These are phyloP conservation scores for Zingel zingel DNA, from an alignment of 2,113 vertebrate genomes.

Conservation along the genomic window DNA sequence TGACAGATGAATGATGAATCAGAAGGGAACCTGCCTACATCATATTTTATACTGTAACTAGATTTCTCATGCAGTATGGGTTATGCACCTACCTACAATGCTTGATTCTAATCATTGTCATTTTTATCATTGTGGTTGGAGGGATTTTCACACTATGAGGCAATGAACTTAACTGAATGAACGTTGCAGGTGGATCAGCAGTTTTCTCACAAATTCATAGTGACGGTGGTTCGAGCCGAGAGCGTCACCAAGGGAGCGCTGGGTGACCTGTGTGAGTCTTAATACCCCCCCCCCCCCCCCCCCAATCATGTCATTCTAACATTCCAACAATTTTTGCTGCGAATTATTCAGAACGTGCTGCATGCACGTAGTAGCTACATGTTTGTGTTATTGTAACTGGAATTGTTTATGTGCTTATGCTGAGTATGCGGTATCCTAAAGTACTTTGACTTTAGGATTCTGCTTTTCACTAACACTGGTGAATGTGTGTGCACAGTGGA, in stretches of 20 bases:
- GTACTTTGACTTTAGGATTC: not conserved
- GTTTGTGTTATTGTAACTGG: not conserved
- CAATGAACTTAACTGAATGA: not conserved
- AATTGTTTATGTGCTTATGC: not conserved
- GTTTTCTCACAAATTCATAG: slow-evolving; percentile 93
- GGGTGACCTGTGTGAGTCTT: slow-evolving; percentile 94
- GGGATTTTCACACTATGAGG: not conserved
- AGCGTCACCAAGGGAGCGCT: slow-evolving; percentile 96
- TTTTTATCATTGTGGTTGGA: not conserved
- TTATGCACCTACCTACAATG: not conserved
- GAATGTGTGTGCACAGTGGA: slow-evolving; percentile 86
- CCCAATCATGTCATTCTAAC: not conserved
- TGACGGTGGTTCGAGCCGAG: slow-evolving; percentile 89
- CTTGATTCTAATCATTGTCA: not conserved
- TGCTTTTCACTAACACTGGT: not conserved
- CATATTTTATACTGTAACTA: not conserved
- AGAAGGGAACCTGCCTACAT: not conserved
- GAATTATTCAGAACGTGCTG: not conserved
- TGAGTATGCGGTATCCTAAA: too few species aligned
- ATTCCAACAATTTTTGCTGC: not conserved
- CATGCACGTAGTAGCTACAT: not conserved
- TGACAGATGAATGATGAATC: not conserved
- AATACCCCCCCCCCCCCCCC: not conserved
- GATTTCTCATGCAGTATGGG: not conserved
- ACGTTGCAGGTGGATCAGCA: slow-evolving; percentile 93